Conservation (phyloP, 2,888 invertebrate species). For the Dasypogon diadema region DNA sequence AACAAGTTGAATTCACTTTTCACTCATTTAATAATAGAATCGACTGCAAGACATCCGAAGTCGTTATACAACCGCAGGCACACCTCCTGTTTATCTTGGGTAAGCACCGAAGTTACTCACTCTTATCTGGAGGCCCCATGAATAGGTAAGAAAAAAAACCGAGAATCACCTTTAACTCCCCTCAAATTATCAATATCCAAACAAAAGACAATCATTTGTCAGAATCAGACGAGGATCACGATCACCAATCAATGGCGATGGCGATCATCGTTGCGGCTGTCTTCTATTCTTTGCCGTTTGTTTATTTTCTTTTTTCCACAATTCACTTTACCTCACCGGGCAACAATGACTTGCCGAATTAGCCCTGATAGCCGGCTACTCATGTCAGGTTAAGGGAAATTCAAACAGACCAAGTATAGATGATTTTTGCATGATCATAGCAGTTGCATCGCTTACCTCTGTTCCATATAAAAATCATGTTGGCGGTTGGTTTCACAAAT, state of each 20-base stretch:
- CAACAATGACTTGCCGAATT: background rate
- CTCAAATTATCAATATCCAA: slow-evolving; percentile 1
- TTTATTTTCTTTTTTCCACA: slow-evolving; percentile 2
- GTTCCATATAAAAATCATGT: background rate
- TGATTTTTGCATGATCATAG: slow-evolving; percentile 7
- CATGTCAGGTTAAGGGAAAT: background rate
- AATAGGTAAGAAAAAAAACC: background rate
- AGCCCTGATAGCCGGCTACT: background rate
- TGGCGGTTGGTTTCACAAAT: background rate
- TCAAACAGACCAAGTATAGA: background rate
- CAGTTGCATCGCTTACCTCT: background rate
- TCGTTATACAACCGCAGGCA: background rate
- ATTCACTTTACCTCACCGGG: background rate
- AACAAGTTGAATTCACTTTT: background rate
- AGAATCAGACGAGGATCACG: slow-evolving; percentile 13
- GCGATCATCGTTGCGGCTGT: background rate
- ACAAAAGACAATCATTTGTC: slow-evolving; percentile 21
- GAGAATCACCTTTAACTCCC: background rate
- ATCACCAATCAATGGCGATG: slow-evolving; percentile 7
- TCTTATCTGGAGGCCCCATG: background rate
- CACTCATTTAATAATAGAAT: background rate
- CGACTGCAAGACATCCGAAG: background rate
- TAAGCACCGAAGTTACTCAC: background rate
- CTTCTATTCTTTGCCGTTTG: background rate
- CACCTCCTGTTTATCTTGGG: background rate